Evolutionary conservation across 64 coral and sea anemone species (phyloP), one percentile per base, ranked within the genome.

Genomic region (Acropora yongei): DNA sequence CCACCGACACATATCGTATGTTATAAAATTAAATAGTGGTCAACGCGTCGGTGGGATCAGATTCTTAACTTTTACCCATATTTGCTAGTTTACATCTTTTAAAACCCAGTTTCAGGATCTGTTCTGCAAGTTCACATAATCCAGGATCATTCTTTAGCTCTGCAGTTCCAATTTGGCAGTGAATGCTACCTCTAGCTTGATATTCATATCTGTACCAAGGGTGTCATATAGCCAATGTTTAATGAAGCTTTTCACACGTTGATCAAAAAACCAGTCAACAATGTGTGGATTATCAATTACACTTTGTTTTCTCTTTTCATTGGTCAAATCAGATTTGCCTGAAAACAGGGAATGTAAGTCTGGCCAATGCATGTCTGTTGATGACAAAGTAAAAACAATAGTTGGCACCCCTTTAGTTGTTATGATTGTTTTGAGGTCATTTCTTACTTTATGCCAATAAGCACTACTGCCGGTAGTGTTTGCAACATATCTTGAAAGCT

Each of bases 91-190:
- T 83, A 48, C 1, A 11, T 80, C 53, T 47, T 30, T 45, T 3
- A n/a, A 57, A 66, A 1, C 19, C 30, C 47, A 80, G 76, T 69
- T 75, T 47, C 14, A 75, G 41, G 19, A 75, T 87, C 49, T 75
- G 46, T 75, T 89, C 87, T 63, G 78, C 89, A 18, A 91, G 45
- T 41, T 82, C 49, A 57, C 89, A 91, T 41, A 91, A 79, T 14
- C 79, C 89, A 51, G 89, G 89, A 74, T 91, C 89, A 91, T 81
- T 69, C 55, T 90, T 90, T 43, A 90, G 49, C 48, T 90, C 82
- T 9, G 89, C 76, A 71, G 68, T 82, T 4, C 89, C 89, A 58
- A n/a, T n/a, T n/a, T 63, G 58, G 11, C 58, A 63, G 11, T 63
- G 58, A 63, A 63, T 63, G 2, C 9, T 13, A 63, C 58, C 58